These are phyloP conservation scores for Stichopus chloronotus DNA, from an alignment of 35 echinoderm and acorn worm genomes.

Conservation along the genomic window DNA sequence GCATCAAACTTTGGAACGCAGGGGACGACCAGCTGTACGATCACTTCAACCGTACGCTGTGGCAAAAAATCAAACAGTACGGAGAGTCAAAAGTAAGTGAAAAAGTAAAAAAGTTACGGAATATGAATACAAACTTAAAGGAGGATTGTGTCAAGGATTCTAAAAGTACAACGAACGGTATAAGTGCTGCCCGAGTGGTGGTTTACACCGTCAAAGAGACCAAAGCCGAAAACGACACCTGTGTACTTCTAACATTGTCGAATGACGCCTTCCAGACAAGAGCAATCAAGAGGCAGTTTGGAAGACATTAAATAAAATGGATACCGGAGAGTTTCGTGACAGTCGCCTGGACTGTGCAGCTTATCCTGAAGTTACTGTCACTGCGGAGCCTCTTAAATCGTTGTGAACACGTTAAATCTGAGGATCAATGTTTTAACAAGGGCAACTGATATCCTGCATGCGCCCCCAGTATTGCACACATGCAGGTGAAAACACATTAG, in stretches of 20 bases:
- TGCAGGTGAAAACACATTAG: no score
- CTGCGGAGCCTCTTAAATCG: no score
- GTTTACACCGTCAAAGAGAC: not conserved
- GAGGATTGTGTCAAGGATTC: not conserved
- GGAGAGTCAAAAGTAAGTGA: not conserved
- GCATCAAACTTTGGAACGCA: not conserved
- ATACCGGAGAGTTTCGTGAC: no score
- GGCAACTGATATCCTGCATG: no score
- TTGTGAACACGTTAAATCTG: no score
- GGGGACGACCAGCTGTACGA: constrained; percentile 18
- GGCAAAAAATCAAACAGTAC: constrained; percentile 5
- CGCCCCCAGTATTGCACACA: no score
- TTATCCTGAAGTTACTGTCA: no score
- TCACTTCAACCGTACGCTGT: constrained; percentile 30
- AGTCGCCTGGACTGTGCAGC: no score
- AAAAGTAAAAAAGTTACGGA: not conserved
- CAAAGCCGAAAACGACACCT: constrained; percentile 22
- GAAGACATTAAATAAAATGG: not conserved
- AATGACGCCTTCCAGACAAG: constrained; percentile 22
- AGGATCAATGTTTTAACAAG: no score
- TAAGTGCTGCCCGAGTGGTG: not conserved
- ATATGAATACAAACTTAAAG: not conserved
- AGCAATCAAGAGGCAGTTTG: constrained; percentile 4
- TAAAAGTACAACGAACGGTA: not conserved
- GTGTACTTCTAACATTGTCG: not conserved